Evolutionary conservation across 2,797 vertebrate genomes (phyloP), one percentile per base, ranked within the genome.

Genomic region (Phyllotis vaccarum): DNA sequence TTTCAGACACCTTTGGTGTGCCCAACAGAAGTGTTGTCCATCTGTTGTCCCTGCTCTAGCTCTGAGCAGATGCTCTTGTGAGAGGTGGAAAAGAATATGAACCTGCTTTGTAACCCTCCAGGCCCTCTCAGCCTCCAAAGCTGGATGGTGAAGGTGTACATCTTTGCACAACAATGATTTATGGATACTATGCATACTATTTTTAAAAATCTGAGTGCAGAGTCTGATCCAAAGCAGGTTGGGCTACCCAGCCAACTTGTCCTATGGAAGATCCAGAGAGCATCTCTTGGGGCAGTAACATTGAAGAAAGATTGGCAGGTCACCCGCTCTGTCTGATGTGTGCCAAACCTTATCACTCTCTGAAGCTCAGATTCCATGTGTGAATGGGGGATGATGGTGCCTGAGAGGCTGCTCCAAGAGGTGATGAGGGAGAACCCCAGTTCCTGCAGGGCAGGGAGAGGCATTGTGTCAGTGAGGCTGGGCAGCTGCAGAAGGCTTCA

Each of bases 371-470:
- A 43, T 16, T 40, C 31, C 81, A 86, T n/a, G n/a, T n/a, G n/a
- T n/a, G 70, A 52, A 22, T 9, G 0, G 16, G 31, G 31, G 29
- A 29, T 10, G 40, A 27, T 49, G 46, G 46, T 6, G 10, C 66
- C 24, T 0, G 37, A 54, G 37, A 54, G 17, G 1, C 14, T 1
- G 0, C 16, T 7, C 0, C 3, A 2, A 74, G 40, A 21, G 16
- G n/a, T 8, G 17, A 19, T 21, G 52, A 72, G 78, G 0, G 1
- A 56, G n/a, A 14, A 4, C 27, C 12, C 0, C 2, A 49, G 5
- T 46, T 49, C 62, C 82, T 37, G 22, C 43, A 17, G 49, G 24
- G 49, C 22, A 16, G 22, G 34, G 17, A 11, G 13, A 40, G 54
- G 34, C 24, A 0, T 7, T 11, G 2, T 78, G 7, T 54, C 21